Evolutionary conservation across 1,140 invertebrate species (phyloP).

Genomic region (Catajapyx aquilonaris): DNA sequence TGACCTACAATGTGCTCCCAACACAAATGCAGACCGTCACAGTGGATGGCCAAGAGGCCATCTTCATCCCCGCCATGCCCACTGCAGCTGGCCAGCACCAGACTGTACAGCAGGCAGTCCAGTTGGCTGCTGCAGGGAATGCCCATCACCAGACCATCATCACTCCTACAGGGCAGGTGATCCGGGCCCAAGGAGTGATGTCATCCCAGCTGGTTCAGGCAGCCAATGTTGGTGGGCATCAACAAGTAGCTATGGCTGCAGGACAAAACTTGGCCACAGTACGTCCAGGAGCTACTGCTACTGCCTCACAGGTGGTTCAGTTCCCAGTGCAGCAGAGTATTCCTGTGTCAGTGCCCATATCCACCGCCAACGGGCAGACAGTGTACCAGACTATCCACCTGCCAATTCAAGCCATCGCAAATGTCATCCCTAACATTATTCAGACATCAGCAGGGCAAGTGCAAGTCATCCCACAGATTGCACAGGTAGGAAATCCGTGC

Average conservation of each 20-base stretch:
- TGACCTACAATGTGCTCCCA: slow-evolving; percentile 37
- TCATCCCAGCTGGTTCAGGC: slow-evolving; percentile 31
- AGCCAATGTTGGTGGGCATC: slow-evolving; percentile 10
- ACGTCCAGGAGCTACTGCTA: slow-evolving; percentile 25
- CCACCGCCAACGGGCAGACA: slow-evolving; percentile 70
- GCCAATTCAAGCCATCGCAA: slow-evolving; percentile 51
- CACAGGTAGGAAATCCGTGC: slow-evolving; percentile 19
- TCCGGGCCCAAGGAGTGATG: slow-evolving; percentile 24
- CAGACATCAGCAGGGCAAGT: slow-evolving; percentile 26
- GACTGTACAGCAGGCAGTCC: slow-evolving; percentile 15
- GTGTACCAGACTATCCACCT: slow-evolving; percentile 84
- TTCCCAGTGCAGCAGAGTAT: slow-evolving; percentile 66
- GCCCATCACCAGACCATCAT: slow-evolving; percentile 28
- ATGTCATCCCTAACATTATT: slow-evolving; percentile 26
- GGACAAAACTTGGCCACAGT: slow-evolving; percentile 62
- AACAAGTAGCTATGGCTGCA: slow-evolving; percentile 15
- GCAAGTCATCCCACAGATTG: slow-evolving; percentile 45
- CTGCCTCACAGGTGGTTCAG: slow-evolving; percentile 55
- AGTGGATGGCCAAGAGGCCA: slow-evolving; percentile 76
- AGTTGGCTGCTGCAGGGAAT: slow-evolving; percentile 18
- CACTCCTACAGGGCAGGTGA: slow-evolving; percentile 36
- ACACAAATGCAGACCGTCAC: slow-evolving; percentile 64
- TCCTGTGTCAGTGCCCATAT: slow-evolving; percentile 79
- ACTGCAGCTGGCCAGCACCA: slow-evolving; percentile 7
- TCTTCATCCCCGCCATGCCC: slow-evolving; percentile 46